These are phyloP conservation scores for Dicyrtoma fusca DNA, from an alignment of 2,888 invertebrate species.

Conservation along the genomic window DNA sequence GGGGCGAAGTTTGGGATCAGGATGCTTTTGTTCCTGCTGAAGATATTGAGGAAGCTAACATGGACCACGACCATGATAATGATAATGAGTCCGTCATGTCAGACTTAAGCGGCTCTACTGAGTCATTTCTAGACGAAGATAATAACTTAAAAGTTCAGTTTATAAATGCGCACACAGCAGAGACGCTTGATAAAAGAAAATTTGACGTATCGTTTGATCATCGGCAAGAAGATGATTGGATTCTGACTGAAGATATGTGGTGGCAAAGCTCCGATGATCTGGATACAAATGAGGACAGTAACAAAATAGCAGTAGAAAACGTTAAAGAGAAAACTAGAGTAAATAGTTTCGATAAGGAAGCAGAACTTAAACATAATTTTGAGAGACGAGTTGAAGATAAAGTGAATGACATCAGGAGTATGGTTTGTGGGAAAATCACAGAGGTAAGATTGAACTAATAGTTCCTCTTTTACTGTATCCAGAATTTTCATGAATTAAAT, in stretches of 20 bases:
- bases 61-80: constrained; percentile 58
- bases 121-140: constrained; percentile 55
- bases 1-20: constrained; percentile 57
- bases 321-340: background rate
- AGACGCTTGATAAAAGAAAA: constrained; percentile 64
- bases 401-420: constrained; percentile 40
- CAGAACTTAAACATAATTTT: constrained; percentile 41
- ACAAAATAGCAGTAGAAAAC: background rate
- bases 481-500: background rate
- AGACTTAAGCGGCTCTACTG: constrained; percentile 55
- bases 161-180: constrained; percentile 81
- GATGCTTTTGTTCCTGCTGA: constrained; percentile 56
- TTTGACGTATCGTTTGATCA: constrained; percentile 52
- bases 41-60: constrained; percentile 53
- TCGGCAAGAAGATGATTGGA: constrained; percentile 62
- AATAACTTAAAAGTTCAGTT: constrained; percentile 72
- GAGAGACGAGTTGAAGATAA: constrained; percentile 45
- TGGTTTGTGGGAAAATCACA: constrained; percentile 45
- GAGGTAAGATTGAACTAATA: constrained; percentile 25
- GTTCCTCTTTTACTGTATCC: too few relatives aligned
- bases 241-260: constrained; percentile 58
- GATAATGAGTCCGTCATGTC: constrained; percentile 62
- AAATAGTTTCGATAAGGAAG: constrained; percentile 41
- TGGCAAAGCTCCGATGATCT: constrained; percentile 42
- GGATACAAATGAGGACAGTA: constrained; percentile 8